Evolutionary conservation across 2,113 vertebrate genomes (phyloP).

Genomic region (Pelecanus crispus): DNA sequence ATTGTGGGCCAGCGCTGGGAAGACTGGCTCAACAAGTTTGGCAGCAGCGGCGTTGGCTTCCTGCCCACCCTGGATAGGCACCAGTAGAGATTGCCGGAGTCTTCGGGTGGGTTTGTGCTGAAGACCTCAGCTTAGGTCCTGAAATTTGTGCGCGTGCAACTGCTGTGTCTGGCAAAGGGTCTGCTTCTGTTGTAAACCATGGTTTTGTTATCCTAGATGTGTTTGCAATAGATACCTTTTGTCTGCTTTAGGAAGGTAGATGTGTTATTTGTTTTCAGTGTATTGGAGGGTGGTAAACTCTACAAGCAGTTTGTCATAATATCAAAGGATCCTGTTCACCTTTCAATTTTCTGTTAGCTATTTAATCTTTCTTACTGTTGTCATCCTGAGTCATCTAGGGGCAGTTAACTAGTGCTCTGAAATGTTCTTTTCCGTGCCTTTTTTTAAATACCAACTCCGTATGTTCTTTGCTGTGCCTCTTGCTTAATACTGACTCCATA

Average conservation of each 20-base stretch:
- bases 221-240: background rate
- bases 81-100: background rate
- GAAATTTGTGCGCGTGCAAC: background rate
- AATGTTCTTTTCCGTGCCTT: background rate
- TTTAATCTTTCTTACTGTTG: background rate
- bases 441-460: background rate
- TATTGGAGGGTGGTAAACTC: background rate
- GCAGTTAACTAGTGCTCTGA: background rate
- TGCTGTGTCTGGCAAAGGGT: background rate
- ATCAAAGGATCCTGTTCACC: background rate
- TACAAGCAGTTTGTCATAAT: background rate
- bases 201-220: background rate
- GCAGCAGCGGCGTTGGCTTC: conserved; percentile 44
- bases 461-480: background rate
- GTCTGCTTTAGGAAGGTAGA: background rate
- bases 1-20: conserved; percentile 36
- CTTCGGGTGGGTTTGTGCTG: background rate
- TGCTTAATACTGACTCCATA: background rate
- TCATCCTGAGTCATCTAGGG: background rate
- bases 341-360: background rate
- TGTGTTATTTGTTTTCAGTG: background rate
- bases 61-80: conserved; percentile 48
- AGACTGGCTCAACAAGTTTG: conserved; percentile 61
- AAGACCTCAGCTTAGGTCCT: background rate
- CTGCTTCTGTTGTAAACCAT: background rate